Percentiles rank a stretch among this genome's conserved stretches.
phyloP scores from a whole-genome alignment of 2,797 vertebrate species.

The Falco cherrug region DNA sequence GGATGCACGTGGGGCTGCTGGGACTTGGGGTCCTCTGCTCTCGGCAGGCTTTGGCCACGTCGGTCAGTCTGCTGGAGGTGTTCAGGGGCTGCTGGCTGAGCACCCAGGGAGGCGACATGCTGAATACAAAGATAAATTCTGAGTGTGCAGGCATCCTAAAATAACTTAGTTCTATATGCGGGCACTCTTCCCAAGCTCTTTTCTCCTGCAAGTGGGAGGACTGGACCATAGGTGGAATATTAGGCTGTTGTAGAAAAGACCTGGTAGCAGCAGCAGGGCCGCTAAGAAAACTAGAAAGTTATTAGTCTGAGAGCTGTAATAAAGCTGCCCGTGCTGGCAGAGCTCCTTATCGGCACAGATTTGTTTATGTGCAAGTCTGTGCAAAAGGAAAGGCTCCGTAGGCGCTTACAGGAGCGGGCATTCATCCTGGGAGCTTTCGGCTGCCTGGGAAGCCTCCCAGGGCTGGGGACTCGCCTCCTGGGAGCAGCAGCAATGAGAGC shows the following conservation, averaged over 20 bases:
- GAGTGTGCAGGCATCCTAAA: neutral
- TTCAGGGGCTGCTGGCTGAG: neutral
- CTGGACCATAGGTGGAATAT: neutral
- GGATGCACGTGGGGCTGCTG: fast-evolving
- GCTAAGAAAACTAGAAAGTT: neutral
- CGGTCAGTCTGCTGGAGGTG: too few species aligned
- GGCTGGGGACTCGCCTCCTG: neutral
- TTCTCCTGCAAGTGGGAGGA: neutral
- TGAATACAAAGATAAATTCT: too few species aligned
- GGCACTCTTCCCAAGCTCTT: neutral
- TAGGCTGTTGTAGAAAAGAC: fast-evolving
- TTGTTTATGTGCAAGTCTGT: neutral
- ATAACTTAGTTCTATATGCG: neutral
- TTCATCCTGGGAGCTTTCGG: neutral
- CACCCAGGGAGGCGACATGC: neutral
- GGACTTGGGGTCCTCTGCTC: neutral
- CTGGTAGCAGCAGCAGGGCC: neutral
- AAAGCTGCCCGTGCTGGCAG: neutral
- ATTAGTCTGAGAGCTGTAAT: neutral
- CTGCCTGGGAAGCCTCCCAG: neutral
- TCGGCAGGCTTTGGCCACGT: neutral
- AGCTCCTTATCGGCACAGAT: neutral
- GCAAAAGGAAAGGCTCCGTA: neutral
- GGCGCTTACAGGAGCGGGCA: fast-evolving
- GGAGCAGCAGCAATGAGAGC: neutral